Evolutionary conservation across 2,113 vertebrate genomes (phyloP).

Genomic region (Gallinago media): DNA sequence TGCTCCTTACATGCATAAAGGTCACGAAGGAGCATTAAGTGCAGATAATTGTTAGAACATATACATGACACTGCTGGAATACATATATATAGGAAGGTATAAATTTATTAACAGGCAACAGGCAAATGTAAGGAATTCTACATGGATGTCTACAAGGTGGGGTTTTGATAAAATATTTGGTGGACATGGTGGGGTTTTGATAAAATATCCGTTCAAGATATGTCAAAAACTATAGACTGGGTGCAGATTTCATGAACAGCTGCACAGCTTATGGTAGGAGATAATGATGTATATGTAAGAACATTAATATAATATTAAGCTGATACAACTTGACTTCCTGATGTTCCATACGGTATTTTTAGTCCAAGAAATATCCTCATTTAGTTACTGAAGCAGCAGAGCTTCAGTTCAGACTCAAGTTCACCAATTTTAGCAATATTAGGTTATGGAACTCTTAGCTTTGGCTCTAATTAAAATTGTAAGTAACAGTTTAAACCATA

Average conservation of each 20-base stretch:
- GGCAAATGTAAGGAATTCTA: background rate
- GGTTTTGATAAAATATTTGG: background rate
- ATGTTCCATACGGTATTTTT: conserved; percentile 28
- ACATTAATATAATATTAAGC: background rate
- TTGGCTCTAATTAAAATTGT: background rate
- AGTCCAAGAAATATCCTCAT: background rate
- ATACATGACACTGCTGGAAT: background rate
- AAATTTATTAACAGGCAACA: background rate
- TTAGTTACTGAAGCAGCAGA: background rate
- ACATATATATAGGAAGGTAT: background rate
- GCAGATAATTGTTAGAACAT: background rate
- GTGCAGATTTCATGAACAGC: conserved; percentile 30
- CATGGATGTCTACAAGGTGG: background rate
- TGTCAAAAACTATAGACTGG: background rate
- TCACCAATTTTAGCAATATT: background rate
- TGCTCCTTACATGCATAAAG: background rate
- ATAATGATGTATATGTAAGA: background rate
- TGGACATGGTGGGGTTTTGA: background rate
- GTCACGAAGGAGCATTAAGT: background rate
- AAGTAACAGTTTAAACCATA: background rate
- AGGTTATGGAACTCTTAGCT: background rate
- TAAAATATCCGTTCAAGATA: background rate
- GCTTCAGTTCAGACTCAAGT: background rate
- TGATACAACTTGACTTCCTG: conserved; percentile 41
- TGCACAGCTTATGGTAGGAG: conserved; percentile 5